Evolutionary conservation across 2,888 invertebrate genomes (phyloP).

Genomic region (Teinopalpus imperialis): DNA sequence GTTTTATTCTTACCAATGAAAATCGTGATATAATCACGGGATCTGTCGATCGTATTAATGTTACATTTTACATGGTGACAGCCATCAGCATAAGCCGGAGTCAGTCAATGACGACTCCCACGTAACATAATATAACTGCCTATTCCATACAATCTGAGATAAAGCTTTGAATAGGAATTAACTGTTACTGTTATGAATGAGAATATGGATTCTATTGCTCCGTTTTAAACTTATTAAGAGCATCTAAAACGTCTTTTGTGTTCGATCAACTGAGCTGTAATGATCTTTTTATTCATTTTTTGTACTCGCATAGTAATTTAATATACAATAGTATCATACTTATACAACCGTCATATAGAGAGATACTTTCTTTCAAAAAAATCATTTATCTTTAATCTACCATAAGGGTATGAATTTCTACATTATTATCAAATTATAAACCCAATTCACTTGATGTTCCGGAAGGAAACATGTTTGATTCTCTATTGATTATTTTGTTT

Average conservation of each 20-base stretch:
- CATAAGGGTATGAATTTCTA: no score
- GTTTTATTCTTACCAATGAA: no score
- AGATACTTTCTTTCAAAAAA: no score
- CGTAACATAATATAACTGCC: slow-evolving; percentile 55
- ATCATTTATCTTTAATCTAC: no score
- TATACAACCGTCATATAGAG: no score
- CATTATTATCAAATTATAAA: no score
- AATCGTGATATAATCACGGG: slow-evolving; percentile 56
- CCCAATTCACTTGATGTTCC: no score
- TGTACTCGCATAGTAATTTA: background rate
- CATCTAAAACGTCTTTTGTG: slow-evolving; percentile 18
- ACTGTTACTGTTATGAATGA: slow-evolving; percentile 54
- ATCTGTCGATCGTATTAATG: slow-evolving; percentile 65
- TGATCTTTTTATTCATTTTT: slow-evolving; percentile 4
- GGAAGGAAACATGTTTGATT: no score
- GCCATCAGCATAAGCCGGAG: slow-evolving; percentile 69
- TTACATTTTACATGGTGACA: slow-evolving; percentile 68
- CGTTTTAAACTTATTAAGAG: slow-evolving; percentile 24
- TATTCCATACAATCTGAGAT: slow-evolving; percentile 59
- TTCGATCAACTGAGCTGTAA: slow-evolving; percentile 4
- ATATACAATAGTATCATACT: no score
- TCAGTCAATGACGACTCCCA: slow-evolving; percentile 67
- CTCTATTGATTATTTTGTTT: no score
- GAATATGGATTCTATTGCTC: slow-evolving; percentile 33
- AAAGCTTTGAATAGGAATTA: slow-evolving; percentile 71